Evolutionary conservation across 2,888 invertebrate genomes (phyloP).

Genomic region (Limnephilus lunatus): DNA sequence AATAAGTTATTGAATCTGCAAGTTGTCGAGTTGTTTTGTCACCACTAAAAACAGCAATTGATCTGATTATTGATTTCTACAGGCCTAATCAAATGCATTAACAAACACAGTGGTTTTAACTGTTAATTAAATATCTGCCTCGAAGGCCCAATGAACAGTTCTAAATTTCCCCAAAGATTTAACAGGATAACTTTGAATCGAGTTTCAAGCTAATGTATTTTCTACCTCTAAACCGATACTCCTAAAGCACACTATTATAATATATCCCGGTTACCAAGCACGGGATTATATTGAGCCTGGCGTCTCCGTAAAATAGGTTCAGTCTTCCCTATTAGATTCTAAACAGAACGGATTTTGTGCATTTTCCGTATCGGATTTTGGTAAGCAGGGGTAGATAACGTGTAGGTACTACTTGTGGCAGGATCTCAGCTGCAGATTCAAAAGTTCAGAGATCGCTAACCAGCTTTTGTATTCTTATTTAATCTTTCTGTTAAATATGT

Average conservation of each 20-base stretch:
- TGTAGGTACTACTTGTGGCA: conserved; percentile 18
- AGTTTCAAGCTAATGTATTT: not conserved
- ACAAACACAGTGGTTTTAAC: not conserved
- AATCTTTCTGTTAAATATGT: not conserved
- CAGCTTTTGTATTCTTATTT: not conserved
- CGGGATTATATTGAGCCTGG: conserved; percentile 19
- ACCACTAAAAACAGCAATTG: too few species aligned
- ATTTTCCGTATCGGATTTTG: conserved; percentile 52
- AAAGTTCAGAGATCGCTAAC: not conserved
- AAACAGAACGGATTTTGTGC: conserved; percentile 47
- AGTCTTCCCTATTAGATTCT: conserved; percentile 23
- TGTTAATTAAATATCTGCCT: not conserved
- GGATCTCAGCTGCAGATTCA: conserved; percentile 7
- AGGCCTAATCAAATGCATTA: not conserved
- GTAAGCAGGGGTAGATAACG: conserved; percentile 5
- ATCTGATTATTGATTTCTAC: too few species aligned
- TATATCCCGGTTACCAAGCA: not conserved
- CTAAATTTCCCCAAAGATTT: not conserved
- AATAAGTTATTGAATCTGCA: too few species aligned
- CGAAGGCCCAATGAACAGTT: not conserved
- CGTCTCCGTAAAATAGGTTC: conserved; percentile 37
- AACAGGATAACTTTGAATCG: not conserved
- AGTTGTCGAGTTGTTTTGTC: too few species aligned
- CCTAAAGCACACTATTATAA: not conserved
- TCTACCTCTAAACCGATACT: not conserved